Conservation (phyloP, 2,888 invertebrate species). For the Cheilosia pagana region DNA sequence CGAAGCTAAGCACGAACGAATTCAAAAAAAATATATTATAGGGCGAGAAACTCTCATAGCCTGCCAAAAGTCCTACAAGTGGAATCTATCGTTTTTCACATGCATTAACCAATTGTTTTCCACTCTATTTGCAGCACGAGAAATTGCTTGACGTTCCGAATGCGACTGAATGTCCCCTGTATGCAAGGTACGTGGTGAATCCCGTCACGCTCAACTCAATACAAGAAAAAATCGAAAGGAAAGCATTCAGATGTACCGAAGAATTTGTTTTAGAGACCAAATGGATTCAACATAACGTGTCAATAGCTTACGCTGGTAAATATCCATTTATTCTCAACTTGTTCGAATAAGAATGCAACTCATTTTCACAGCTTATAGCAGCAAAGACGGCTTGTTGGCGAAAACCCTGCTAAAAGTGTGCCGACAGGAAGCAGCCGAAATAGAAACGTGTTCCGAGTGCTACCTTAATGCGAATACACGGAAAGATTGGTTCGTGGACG, state of each 20-base stretch:
- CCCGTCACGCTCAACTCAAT: constrained; percentile 93
- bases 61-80: no score
- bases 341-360: background rate
- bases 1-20: no score
- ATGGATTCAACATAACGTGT: constrained; percentile 97
- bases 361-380: constrained; percentile 86
- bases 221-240: constrained; percentile 89
- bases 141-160: constrained; percentile 92
- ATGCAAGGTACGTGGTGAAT: constrained; percentile 92
- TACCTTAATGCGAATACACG: constrained; percentile 93
- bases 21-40: no score
- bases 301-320: constrained; percentile 94
- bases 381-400: constrained; percentile 90
- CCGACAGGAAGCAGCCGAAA: constrained; percentile 94
- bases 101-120: background rate
- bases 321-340: constrained; percentile 70
- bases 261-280: constrained; percentile 95
- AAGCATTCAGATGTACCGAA: constrained; percentile 93
- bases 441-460: constrained; percentile 97
- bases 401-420: constrained; percentile 92
- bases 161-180: constrained; percentile 88
- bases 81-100: no score
- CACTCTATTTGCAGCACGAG: constrained; percentile 86
- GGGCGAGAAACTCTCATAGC: no score
- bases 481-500: constrained; percentile 95